A percentile compares a stretch with the other conserved stretches of the same genome.
These are phyloP conservation scores for Nephotettix cincticeps DNA, from an alignment of 1,140 invertebrate species.

Conservation along the genomic window DNA sequence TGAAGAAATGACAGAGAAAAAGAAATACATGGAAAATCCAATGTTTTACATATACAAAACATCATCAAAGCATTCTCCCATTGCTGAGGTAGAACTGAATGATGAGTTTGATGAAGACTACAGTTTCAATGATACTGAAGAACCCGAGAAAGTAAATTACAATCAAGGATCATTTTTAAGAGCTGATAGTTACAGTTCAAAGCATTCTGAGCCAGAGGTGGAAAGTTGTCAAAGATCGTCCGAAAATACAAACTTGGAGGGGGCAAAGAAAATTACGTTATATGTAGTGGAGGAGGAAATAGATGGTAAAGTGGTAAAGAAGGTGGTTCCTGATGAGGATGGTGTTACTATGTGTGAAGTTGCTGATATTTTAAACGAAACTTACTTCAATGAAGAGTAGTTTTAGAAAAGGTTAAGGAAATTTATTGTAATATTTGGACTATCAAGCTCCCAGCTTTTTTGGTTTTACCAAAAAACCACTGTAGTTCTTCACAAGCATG, in stretches of 20 bases:
- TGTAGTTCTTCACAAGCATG: not conserved
- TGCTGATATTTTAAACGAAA: not conserved
- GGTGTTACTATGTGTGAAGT: conserved; percentile 13
- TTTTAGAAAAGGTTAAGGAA: no score
- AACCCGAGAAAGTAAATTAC: not conserved
- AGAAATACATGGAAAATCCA: not conserved
- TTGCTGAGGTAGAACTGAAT: not conserved
- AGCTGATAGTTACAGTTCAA: not conserved
- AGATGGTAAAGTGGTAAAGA: not conserved
- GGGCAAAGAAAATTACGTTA: not conserved
- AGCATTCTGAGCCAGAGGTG: not conserved
- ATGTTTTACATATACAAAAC: not conserved
- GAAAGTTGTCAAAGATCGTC: not conserved
- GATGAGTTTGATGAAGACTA: not conserved
- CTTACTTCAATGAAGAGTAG: not conserved
- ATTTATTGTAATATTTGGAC: not conserved
- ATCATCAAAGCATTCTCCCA: not conserved
- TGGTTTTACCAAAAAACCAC: not conserved
- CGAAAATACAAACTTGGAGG: not conserved
- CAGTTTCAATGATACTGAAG: not conserved
- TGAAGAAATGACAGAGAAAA: conserved; percentile 16
- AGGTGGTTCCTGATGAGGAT: conserved; percentile 1
- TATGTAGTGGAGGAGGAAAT: conserved; percentile 7
- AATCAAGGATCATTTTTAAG: not conserved
- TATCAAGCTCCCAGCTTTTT: not conserved